Evolutionary conservation across 2,797 vertebrate species (phyloP), one percentile per base, ranked within the genome.

Genomic region (Fundulus diaphanus): DNA sequence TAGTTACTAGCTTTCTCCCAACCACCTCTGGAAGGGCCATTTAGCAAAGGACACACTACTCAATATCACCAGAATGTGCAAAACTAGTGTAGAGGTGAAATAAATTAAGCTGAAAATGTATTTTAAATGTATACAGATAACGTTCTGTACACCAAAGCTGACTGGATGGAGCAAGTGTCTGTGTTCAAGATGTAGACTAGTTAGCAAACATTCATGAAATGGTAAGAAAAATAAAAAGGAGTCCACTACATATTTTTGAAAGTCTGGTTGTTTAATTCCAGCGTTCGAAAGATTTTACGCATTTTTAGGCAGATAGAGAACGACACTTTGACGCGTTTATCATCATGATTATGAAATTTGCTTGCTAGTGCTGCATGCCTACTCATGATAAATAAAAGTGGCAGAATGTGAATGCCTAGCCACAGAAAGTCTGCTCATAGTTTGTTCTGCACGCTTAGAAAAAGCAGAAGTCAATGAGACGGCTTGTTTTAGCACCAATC

Each of bases 391-490:
- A 2, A 51, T 29, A 37, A 42, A 15, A 12, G 63, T 42, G 59
- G 49, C n/a, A 13, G 15, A 72, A 72, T 22, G 46, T 74, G 82
- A 79, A 37, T 27, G 1, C 72, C 51, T 65, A 40, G 52, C 56
- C 46, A 49, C 75, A 73, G 54, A 85, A 73, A 46, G 76, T 77
- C 73, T 78, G 22, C 20, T 51, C 46, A 56, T 63, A 37, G 68
- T 79, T 76, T 86, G 76, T 85, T 73, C 1, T 48, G 77, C 61
- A 63, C n/a, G 82, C 76, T 87, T 75, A 89, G 89, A 84, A 29
- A 84, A 74, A 87, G 89, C 35, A 13, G 89, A 94, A 92, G 91
- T 89, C 3, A 2, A 46, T 63, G 33, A 80, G 56, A 77, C 70
- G 74, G 51, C 78, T 83, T 54, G 29, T 70, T 74, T 42, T 56